phyloP scores from a whole-genome alignment of 2,888 invertebrate genomes.

The Trichogramma evanescens region DNA sequence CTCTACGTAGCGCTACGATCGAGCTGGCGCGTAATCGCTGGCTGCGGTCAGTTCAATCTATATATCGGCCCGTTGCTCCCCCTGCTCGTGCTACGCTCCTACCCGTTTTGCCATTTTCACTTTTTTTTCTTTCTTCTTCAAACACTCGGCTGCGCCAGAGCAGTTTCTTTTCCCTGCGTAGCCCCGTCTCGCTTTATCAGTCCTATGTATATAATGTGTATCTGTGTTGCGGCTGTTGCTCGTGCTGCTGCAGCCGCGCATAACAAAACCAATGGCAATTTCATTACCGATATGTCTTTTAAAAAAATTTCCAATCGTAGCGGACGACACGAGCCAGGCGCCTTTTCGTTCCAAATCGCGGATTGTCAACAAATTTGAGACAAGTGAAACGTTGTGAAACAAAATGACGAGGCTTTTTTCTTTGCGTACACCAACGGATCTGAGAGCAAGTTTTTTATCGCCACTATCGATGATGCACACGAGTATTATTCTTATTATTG shows the following conservation, averaged over 20 bases:
- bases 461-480: too few relatives aligned
- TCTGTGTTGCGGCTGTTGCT: neutral
- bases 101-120: constrained; percentile 1
- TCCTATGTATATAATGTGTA: neutral
- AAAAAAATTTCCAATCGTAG: too few relatives aligned
- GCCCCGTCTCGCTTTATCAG: constrained; percentile 5
- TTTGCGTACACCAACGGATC: too few relatives aligned
- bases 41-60: too few relatives aligned
- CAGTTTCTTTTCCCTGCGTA: constrained; percentile 2
- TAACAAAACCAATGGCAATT: constrained; percentile 21
- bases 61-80: constrained; percentile 1
- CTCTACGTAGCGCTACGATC: neutral
- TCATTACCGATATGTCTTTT: constrained; percentile 12
- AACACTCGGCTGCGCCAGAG: neutral
- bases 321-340: too few relatives aligned
- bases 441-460: too few relatives aligned
- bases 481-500: too few relatives aligned
- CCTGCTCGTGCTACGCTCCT: neutral
- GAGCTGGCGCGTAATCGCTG: too few relatives aligned
- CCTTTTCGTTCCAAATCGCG: too few relatives aligned
- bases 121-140: neutral
- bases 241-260: constrained; percentile 5
- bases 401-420: too few relatives aligned
- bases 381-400: too few relatives aligned
- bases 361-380: too few relatives aligned